Conservation (phyloP, 2,888 invertebrate genomes). For the Anodontia alba region DNA sequence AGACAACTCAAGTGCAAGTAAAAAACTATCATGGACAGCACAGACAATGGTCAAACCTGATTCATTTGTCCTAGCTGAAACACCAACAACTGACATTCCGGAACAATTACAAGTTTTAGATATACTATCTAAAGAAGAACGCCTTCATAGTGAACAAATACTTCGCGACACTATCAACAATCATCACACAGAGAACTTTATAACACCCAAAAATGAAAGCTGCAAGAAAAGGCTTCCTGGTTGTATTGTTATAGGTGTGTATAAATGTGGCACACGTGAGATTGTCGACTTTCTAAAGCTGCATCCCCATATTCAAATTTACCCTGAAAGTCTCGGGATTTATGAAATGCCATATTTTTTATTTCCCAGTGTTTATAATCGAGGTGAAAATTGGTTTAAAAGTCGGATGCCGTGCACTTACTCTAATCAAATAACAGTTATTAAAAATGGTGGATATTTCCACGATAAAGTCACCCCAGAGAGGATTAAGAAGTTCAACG, state of each 20-base stretch:
- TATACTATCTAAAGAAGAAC: too few species aligned
- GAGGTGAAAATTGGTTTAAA: conserved; percentile 96
- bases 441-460: conserved; percentile 99
- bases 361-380: conserved; percentile 95
- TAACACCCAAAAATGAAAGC: background rate
- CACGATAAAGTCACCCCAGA: conserved; percentile 94
- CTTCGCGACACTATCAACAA: background rate
- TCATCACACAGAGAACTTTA: background rate
- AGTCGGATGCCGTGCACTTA: conserved; percentile 94
- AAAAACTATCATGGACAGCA: too few species aligned
- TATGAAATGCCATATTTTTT: conserved; percentile 98
- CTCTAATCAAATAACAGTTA: conserved; percentile 96
- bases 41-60: too few species aligned
- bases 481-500: conserved; percentile 96
- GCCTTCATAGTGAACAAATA: too few species aligned
- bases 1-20: too few species aligned
- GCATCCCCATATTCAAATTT: conserved; percentile 29
- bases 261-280: conserved; percentile 85
- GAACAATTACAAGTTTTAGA: too few species aligned
- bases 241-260: conserved; percentile 84
- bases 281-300: conserved; percentile 83
- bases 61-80: too few species aligned
- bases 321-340: conserved; percentile 78
- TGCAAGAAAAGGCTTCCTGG: conserved; percentile 77
- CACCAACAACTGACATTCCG: too few species aligned